Evolutionary conservation across 2,888 invertebrate genomes (phyloP), one percentile per base, ranked within the genome.

Genomic region (Sylvicola cinctus): DNA sequence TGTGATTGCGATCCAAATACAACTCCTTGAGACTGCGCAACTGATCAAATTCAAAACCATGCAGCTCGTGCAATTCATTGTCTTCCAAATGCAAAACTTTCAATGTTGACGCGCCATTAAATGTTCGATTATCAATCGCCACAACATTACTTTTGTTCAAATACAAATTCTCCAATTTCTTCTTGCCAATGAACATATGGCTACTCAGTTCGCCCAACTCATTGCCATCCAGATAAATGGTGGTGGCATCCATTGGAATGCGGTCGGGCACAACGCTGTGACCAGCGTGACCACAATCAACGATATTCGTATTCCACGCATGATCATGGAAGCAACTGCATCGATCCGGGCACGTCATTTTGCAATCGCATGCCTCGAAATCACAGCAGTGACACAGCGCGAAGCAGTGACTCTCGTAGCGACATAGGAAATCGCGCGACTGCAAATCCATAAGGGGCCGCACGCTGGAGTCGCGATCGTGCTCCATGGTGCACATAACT

Each of bases 201-300:
- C 77, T 77, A 47, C 75, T 74, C 42, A 87, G 66, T 49, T 76
- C 73, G 44, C 73, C 72, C 41, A 85, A 65, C 52, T 75, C 65
- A 57, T 83, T 80, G 41, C 81, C 83, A 55, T 83, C 81, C 48
- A 85, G 65, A 60, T 79, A 79, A 48, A 85, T 74, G 61, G 81
- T 79, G 45, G 84, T 84, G 45, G 83, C 81, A 59, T 84, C 83
- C 80, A 85, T 84, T 39, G 85, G 85, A 48, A 87, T 74, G 51
- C 73, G 68, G 44, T 74, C 70, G 32, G 83, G 81, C 41, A 83
- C 75, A 53, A 65, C 65, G 48, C 66, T 70, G 59, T 75, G 75
- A 42, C 70, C 74, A 44, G 73, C 72, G 50, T 67, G 71, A 45
- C 76, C 75, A 61, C 83, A 83, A 62, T 80, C 79, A 43, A 83